Evolutionary conservation across 2,797 vertebrate species (phyloP), one percentile per base, ranked within the genome.

Genomic region (Clarias laeviceps): DNA sequence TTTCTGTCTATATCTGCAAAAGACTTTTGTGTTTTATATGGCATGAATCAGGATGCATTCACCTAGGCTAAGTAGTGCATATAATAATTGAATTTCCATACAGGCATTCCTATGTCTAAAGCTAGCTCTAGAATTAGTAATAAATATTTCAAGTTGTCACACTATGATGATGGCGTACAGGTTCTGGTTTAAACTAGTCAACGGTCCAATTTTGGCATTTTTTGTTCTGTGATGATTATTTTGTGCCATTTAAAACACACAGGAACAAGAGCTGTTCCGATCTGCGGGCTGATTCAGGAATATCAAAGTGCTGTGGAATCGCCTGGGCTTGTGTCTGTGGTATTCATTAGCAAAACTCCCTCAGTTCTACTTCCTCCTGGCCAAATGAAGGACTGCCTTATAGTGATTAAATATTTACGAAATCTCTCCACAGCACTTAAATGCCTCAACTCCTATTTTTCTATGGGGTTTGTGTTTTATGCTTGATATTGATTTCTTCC

Each of bases 321-420:
- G 87, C 82, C 81, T 87, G 83, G 87, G 82, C 74, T 88, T 82
- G 34, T 86, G 70, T 88, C 87, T 84, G 81, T 74, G 83, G 57
- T 59, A 69, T 83, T 86, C 72, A 87, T 89, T 84, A 82, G 84
- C 85, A 78, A 86, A 86, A 82, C 34, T 85, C 79, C 69, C 81
- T 87, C 76, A 68, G 56, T 89, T 88, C 88, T 86, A 80, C 54
- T 86, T 86, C 69, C 65, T 73, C 59, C 54, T 90, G 57, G 72
- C 85, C 70, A 87, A 87, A 87, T 83, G 87, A 83, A 85, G 86
- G 88, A 81, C 82, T 85, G 87, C 78, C 86, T 87, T 82, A 87
- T 65, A 87, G 56, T 83, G 66, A 86, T 91, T 79, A 90, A 90
- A 91, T 86, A 91, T 91, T 90, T 68, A 91, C 85, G 84, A 89